Evolutionary conservation across 2,888 invertebrate genomes (phyloP), one percentile per base, ranked within the genome.

Genomic region (Brachyptera putata): DNA sequence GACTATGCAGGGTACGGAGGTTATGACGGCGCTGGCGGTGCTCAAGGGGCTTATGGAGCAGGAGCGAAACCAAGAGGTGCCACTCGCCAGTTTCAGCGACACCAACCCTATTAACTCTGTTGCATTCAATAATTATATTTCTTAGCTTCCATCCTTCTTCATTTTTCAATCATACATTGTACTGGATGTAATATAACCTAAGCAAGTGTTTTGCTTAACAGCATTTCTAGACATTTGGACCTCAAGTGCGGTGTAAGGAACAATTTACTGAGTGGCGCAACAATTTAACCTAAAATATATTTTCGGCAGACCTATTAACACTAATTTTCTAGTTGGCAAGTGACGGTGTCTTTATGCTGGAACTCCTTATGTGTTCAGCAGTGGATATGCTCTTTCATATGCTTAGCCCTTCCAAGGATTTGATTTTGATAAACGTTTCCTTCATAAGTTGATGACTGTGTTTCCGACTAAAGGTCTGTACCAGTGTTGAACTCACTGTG

Each of bases 1-100:
- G 59, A 62, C 11, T 60, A 59, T 24, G 39, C 57, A 21, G 56
- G 50, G 34, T 70, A 69, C 55, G 71, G 69, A n/a, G 71, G 69
- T n/a, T 67, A 70, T 18, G 69, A 69, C 61, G 72, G 72, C 65
- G 69, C 70, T 58, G 71, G 71, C 21, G 72, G 71, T 55, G 66
- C 66, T 30, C 66, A 68, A 58, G 67, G 69, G 11, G 60, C 48
- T 1, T 63, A 59, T 46, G 61, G 57, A 34, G 60, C 56, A 56
- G 61, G 60, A 14, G 66, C 72, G 58, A 75, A 75, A 66, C 74
- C 75, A 14, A 67, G 75, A 65, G 74, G 74, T 61, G 73, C 72
- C 26, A 71, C 71, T 58, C 73, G 75, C 66, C 74, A 73, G 63
- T 75, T 75, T 68, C 75, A 74, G 66, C 71, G 75, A 73, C 75